Conservation (phyloP, 37 sponge, comb jelly and placozoan genomes). For the Beroe forskalii region DNA sequence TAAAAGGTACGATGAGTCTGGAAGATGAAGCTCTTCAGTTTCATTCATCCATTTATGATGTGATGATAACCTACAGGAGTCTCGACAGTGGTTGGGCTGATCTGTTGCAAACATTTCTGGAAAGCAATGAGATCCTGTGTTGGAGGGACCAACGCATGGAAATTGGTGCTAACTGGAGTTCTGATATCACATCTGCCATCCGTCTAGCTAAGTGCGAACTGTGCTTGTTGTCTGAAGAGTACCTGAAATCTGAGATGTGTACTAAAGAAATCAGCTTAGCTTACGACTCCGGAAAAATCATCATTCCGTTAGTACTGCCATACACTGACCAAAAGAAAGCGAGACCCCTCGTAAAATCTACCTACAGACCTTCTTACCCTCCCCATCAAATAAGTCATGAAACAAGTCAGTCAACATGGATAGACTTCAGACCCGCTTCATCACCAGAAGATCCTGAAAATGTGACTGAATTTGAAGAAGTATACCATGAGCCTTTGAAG, state of each 20-base stretch:
- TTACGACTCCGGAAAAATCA: constrained; percentile 44
- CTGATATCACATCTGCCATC: constrained; percentile 56
- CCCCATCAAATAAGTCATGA: constrained; percentile 59
- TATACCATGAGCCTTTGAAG: constrained; percentile 6
- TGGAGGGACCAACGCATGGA: constrained; percentile 58
- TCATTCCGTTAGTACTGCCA: constrained; percentile 42
- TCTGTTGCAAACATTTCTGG: neutral
- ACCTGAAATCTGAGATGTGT: constrained; percentile 62
- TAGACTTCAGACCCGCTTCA: constrained; percentile 58
- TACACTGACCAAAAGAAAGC: constrained; percentile 34
- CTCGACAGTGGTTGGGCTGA: constrained; percentile 42
- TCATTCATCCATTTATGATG: constrained; percentile 46
- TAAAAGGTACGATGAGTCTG: constrained; percentile 23
- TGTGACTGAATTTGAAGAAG: neutral
- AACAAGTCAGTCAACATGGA: constrained; percentile 52
- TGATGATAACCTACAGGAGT: constrained; percentile 54
- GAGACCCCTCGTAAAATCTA: constrained; percentile 33
- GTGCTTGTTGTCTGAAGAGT: constrained; percentile 44
- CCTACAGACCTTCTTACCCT: constrained; percentile 53
- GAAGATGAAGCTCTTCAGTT: constrained; percentile 53
- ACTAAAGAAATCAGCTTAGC: constrained; percentile 55
- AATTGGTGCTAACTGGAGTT: constrained; percentile 60
- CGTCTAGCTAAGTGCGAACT: constrained; percentile 59
- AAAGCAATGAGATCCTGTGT: constrained; percentile 43
- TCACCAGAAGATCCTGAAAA: neutral